Base-by-base conservation (phyloP, 2,113 vertebrate species). In the Natator depressus region DNA sequence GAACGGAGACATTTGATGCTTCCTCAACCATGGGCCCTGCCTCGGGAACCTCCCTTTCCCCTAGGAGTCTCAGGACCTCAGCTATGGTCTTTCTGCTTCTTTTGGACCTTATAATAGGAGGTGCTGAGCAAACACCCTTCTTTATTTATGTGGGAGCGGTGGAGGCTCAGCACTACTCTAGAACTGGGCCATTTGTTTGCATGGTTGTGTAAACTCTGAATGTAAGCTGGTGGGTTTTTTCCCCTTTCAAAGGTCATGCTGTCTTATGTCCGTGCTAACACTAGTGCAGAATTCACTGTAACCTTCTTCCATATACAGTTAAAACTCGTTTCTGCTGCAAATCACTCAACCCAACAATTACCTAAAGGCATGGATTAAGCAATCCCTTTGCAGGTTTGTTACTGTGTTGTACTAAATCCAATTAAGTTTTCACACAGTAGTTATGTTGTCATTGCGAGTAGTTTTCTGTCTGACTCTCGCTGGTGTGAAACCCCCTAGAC, bases 341-440 rank as follows among this genome's bases (percentile, higher is more conserved):
- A 91, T 42, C 85, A 4, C 27, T 87, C 22, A 6, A 42, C 42
- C 46, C 38, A 47, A 14, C 20, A 12, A 7, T 47, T 46, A 29
- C 25, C 75, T 8, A 16, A 27, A 25, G 46, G 42, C 93, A 0
- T 14, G 78, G 91, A 91, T 95, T 49, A 95, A 95, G 92, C 89
- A 90, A 84, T 79, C 59, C 5, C 51, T 92, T 89, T 53, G 35
- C 92, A 92, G 81, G 42, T 93, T 95, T 91, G 79, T 91, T 89
- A 94, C 72, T 7, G 53, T 8, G 87, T 84, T 95, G 96, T 87
- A 94, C 83, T 85, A 87, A 92, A 97, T 96, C 96, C 94, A 97
- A 95, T 97, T 96, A 95, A 95, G 86, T 92, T 96, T 96, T 96
- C 94, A 91, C 94, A 95, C 91, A 87, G 85, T 92, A 87, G 84